phyloP scores from a whole-genome alignment of 2,113 vertebrate species.

The Lasiurus borealis region DNA sequence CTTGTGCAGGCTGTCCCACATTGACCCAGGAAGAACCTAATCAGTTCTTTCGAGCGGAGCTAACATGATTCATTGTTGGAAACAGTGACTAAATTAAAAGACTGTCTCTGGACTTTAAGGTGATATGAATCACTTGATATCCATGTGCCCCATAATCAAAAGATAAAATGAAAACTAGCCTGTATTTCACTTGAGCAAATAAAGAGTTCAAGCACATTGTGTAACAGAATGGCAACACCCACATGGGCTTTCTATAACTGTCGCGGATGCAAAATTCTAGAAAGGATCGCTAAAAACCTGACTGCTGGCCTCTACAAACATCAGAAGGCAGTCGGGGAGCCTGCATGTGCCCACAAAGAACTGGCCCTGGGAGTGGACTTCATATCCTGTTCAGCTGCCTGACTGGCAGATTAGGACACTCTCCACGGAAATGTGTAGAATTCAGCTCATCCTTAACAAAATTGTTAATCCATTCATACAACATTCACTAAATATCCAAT shows the following conservation, averaged over 20 bases:
- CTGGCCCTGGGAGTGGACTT: background rate
- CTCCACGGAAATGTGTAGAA: background rate
- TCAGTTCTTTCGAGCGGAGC: background rate
- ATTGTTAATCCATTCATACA: background rate
- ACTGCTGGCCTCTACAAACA: background rate
- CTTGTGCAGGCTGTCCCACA: background rate
- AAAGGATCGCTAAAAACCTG: background rate
- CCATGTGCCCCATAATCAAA: constrained; percentile 39
- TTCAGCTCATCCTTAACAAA: constrained; percentile 22
- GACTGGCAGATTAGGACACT: background rate
- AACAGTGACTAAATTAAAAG: background rate
- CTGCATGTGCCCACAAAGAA: background rate
- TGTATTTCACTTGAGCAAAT: constrained; percentile 60
- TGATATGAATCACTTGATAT: constrained; percentile 67
- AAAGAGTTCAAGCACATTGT: constrained; percentile 1
- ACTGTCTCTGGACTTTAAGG: constrained; percentile 64
- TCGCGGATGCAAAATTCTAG: constrained; percentile 33
- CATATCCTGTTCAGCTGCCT: background rate
- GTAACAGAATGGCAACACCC: background rate
- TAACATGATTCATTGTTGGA: background rate
- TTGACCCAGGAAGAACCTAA: background rate
- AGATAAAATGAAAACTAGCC: constrained; percentile 63
- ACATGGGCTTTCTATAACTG: background rate
- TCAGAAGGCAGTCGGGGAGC: background rate
- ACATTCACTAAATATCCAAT: background rate